Base-by-base conservation (phyloP, 2,888 invertebrate species). In the Epsilonema sp. region DNA sequence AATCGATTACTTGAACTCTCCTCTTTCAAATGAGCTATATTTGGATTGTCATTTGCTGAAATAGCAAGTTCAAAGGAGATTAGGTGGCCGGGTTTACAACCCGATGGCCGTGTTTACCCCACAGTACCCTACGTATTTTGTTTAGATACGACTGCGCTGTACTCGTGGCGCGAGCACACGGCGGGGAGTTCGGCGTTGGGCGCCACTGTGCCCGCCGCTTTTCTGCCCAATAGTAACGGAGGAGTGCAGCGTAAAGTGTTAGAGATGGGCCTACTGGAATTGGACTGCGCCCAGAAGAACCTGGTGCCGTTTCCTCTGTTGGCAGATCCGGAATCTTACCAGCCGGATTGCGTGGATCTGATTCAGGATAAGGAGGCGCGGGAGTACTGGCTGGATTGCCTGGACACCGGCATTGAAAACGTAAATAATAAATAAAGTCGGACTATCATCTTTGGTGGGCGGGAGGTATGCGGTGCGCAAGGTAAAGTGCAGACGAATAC, bases 321-420 rank as follows among this genome's bases (percentile, higher is more conserved):
- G 51, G 73, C 75, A 55, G 78, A 84, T 67, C 78, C 80, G 46
- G 73, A 75, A 55, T 74, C 75, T 60, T 92, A 92, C 71, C 76
- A 76, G 65, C 86, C 92, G 1, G 92, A 94, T 67, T 85, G 86
- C 26, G 78, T 87, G 54, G 86, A 92, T 70, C 74, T 94, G 49
- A 76, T 80, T 51, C 75, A 76, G 58, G 86, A 92, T 66, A 73
- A 74, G 54, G 80, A 82, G 63, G 90, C 89, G 16, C 76, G 77
- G 52, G 71, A 74, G 42, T 92, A 90, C 68, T 94, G 92, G 92
- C 74, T 92, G 42, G 75, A 78, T 52, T 86, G 87, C 66, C 82
- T 92, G 64, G 80, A 83, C 64, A 79, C 67, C 21, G 78, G 85
- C 57, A 78, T 82, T 19, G 78, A 79, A 55, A 84, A 83, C 61